A percentile compares a stretch with the other conserved stretches of the same genome.
phyloP scores from a whole-genome alignment of 1,140 invertebrate species.

The Ectropis grisescens region DNA sequence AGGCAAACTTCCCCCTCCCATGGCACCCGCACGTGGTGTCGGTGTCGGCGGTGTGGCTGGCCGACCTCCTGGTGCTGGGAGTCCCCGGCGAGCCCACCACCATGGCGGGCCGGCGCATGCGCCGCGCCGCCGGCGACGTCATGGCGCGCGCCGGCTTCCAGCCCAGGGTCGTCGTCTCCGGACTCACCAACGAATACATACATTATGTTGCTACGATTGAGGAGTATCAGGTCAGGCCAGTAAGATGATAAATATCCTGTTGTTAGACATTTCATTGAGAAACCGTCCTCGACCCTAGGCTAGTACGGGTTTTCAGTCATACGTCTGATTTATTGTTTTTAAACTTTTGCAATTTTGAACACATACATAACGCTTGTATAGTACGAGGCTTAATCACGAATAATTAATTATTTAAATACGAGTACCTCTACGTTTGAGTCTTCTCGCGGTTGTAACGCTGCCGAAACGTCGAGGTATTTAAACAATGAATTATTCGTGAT shows the following conservation, averaged over 20 bases:
- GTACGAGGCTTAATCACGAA: too few relatives aligned
- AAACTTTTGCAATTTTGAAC: too few relatives aligned
- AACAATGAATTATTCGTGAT: too few relatives aligned
- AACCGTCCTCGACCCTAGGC: too few relatives aligned
- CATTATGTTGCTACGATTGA: conserved; percentile 92
- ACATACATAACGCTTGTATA: too few relatives aligned
- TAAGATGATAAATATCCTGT: not conserved
- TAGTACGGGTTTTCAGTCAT: too few relatives aligned
- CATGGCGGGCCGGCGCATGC: conserved; percentile 89
- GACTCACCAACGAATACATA: conserved; percentile 90
- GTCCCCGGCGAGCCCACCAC: conserved; percentile 95
- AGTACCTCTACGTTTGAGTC: too few relatives aligned
- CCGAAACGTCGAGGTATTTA: too few relatives aligned
- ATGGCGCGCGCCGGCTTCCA: conserved; percentile 33
- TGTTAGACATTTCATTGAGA: too few relatives aligned
- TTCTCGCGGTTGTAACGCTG: too few relatives aligned
- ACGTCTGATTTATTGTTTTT: too few relatives aligned
- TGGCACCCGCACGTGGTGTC: conserved; percentile 92
- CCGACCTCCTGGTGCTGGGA: conserved; percentile 81
- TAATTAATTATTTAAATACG: too few relatives aligned
- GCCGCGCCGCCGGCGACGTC: conserved; percentile 73
- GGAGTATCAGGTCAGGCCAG: conserved; percentile 84
- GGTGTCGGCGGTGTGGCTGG: conserved; percentile 83
- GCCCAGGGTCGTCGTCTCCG: conserved; percentile 81
- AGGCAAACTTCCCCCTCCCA: conserved; percentile 86